Conservation (phyloP, 2,113 vertebrate species). For the Cyanistes caeruleus region DNA sequence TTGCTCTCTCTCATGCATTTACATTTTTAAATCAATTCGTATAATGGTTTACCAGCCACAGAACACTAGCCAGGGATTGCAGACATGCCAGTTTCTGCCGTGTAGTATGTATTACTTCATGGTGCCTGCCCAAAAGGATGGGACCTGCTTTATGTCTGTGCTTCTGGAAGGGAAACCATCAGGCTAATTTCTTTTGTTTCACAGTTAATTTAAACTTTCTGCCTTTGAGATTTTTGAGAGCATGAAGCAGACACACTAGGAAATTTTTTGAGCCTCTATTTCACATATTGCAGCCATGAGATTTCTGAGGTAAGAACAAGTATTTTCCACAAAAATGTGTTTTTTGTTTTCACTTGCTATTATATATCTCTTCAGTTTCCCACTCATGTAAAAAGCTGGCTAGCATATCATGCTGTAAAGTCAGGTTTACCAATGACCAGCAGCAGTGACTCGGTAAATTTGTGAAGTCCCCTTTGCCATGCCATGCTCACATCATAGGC, state of each 20-base stretch:
- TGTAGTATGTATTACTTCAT: neutral
- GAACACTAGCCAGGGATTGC: neutral
- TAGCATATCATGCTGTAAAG: neutral
- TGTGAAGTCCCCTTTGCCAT: neutral
- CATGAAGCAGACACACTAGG: neutral
- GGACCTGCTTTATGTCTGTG: neutral
- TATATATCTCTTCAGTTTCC: neutral
- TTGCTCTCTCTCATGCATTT: slow-evolving; percentile 10
- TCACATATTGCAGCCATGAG: neutral
- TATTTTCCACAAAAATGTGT: neutral
- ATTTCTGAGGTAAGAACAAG: neutral
- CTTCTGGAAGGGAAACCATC: neutral
- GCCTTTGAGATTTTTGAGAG: neutral
- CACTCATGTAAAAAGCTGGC: neutral
- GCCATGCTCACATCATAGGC: neutral
- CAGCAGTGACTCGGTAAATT: neutral
- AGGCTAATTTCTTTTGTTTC: neutral
- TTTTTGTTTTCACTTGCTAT: neutral
- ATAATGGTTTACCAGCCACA: neutral
- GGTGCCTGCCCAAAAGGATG: neutral
- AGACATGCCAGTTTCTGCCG: neutral
- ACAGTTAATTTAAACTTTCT: neutral
- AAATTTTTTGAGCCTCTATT: neutral
- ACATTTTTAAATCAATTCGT: neutral
- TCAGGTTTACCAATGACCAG: neutral